Percentiles rank a stretch among this genome's conserved stretches.
Conservation (phyloP, 30 jellyfish, hydroid and myxozoan genomes). For the Sanderia malayensis region DNA sequence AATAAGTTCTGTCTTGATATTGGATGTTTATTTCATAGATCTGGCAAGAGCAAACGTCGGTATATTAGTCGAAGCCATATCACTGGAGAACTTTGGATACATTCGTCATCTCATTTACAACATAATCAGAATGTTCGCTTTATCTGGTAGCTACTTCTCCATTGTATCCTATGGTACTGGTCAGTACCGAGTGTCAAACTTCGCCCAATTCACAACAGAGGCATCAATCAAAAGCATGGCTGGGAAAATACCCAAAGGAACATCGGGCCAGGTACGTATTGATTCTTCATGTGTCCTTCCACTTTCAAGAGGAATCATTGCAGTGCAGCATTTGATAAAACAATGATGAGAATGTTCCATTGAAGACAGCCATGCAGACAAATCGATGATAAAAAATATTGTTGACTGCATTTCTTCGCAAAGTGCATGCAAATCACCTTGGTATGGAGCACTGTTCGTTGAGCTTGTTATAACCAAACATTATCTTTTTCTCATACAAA, state of each 20-base stretch:
- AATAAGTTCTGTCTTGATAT: too few species aligned
- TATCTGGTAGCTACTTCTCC: conserved; percentile 86
- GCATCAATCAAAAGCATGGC: conserved; percentile 61
- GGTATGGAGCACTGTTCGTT: too few species aligned
- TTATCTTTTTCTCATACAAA: too few species aligned
- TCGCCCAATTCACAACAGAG: conserved; percentile 79
- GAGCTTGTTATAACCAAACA: too few species aligned
- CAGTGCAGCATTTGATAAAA: conserved; percentile 36
- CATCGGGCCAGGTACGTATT: conserved; percentile 65
- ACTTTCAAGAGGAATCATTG: too few species aligned
- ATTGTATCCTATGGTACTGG: conserved; percentile 83
- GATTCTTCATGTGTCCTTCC: too few species aligned
- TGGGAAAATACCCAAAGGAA: conserved; percentile 78
- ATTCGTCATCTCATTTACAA: conserved; percentile 82
- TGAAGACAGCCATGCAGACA: too few species aligned
- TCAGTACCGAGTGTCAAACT: conserved; percentile 73
- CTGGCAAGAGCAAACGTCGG: conserved; percentile 95
- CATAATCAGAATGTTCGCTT: conserved; percentile 77
- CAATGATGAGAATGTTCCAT: conserved; percentile 6
- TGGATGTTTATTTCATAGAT: too few species aligned
- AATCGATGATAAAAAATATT: too few species aligned
- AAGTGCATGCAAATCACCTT: too few species aligned
- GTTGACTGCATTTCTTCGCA: too few species aligned
- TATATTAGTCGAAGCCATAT: conserved; percentile 79
- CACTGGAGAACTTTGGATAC: conserved; percentile 75